Evolutionary conservation across 2,113 vertebrate genomes (phyloP).

Genomic region (Hemichromis elongatus): DNA sequence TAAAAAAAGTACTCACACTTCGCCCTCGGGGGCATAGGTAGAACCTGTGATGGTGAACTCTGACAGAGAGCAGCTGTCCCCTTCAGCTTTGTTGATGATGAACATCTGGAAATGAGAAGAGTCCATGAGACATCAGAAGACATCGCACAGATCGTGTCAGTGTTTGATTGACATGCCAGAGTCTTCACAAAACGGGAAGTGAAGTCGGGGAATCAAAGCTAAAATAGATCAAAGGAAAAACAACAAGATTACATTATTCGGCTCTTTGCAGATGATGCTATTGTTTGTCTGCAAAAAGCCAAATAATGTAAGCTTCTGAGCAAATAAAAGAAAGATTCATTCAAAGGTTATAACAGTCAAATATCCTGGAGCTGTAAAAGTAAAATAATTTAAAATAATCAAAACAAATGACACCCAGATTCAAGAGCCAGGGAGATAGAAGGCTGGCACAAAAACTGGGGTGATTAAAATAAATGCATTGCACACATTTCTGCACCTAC

Average conservation of each 20-base stretch:
- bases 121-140: background rate
- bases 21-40: slow-evolving; percentile 93
- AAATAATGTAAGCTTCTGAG: too few species aligned
- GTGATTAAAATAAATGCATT: background rate
- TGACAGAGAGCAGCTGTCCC: slow-evolving; percentile 84
- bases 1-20: slow-evolving; percentile 83
- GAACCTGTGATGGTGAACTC: slow-evolving; percentile 96
- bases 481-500: background rate
- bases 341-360: background rate
- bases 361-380: background rate
- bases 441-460: background rate
- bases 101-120: slow-evolving; percentile 84
- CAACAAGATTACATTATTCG: background rate
- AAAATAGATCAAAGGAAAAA: background rate
- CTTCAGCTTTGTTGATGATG: slow-evolving; percentile 84
- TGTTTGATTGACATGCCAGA: background rate
- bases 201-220: background rate
- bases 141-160: background rate
- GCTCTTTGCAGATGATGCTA: background rate
- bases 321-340: background rate
- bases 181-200: background rate
- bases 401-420: background rate
- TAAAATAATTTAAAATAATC: background rate
- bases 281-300: background rate
- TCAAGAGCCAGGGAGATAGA: background rate